These are phyloP conservation scores for Euleptes europaea DNA, from an alignment of 2,113 vertebrate species.

Conservation along the genomic window DNA sequence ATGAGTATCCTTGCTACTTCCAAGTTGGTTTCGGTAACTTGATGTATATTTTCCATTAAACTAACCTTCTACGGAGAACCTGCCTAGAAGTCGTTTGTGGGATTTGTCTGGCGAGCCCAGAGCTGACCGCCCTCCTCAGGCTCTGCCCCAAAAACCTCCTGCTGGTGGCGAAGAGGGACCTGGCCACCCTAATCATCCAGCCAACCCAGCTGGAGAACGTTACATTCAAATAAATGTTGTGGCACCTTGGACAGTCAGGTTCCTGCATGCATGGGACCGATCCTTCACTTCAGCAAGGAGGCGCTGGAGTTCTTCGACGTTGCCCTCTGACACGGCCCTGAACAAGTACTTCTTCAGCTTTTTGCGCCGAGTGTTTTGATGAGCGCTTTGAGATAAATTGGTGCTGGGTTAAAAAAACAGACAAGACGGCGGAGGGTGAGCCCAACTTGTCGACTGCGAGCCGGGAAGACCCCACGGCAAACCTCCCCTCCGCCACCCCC, in stretches of 20 bases:
- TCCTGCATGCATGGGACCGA: slow-evolving; percentile 21
- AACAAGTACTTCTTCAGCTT: slow-evolving; percentile 75
- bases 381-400: slow-evolving; percentile 59
- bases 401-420: slow-evolving; percentile 45
- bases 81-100: too few relatives aligned
- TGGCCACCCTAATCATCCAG: too few relatives aligned
- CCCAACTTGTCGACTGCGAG: background rate
- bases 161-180: too few relatives aligned
- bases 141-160: too few relatives aligned
- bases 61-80: too few relatives aligned
- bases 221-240: background rate
- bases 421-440: background rate
- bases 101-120: too few relatives aligned
- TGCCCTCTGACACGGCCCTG: slow-evolving; percentile 73
- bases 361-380: slow-evolving; percentile 63
- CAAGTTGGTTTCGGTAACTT: too few relatives aligned
- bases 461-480: too few relatives aligned
- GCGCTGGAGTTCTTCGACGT: slow-evolving; percentile 58
- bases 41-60: too few relatives aligned
- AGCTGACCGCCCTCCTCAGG: too few relatives aligned
- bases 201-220: too few relatives aligned
- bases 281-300: slow-evolving; percentile 70
- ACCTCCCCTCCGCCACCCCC: background rate
- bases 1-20: too few relatives aligned
- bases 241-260: slow-evolving; percentile 62